A percentile compares a stretch with the other conserved stretches of the same genome.
Conservation (phyloP, 1,140 invertebrate genomes). For the Zelostemma sp. region DNA sequence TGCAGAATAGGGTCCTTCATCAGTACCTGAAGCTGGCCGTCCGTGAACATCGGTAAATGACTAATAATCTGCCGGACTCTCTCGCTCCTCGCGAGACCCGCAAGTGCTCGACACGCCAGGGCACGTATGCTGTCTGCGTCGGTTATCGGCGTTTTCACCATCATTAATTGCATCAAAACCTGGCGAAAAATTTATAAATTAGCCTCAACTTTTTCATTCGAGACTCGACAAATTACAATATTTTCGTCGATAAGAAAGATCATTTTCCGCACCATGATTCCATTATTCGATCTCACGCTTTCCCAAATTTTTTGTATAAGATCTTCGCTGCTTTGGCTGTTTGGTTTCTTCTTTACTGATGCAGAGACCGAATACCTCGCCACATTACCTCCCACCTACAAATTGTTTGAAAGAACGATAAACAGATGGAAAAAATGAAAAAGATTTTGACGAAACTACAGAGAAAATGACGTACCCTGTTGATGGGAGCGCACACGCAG, state of each 20-base stretch:
- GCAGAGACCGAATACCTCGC: constrained; percentile 75
- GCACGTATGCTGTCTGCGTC: constrained; percentile 95
- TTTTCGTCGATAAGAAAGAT: too few species aligned
- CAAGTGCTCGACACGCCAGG: constrained; percentile 91
- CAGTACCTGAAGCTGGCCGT: constrained; percentile 90
- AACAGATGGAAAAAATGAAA: too few species aligned
- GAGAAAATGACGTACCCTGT: constrained; percentile 74
- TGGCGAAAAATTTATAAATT: constrained; percentile 42
- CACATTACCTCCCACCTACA: constrained; percentile 75
- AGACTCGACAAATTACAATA: too few species aligned
- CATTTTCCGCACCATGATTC: constrained; percentile 96
- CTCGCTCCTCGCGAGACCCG: constrained; percentile 91
- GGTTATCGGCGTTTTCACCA: constrained; percentile 93
- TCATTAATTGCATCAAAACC: constrained; percentile 84
- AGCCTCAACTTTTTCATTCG: background rate
- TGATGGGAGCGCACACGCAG: constrained; percentile 92
- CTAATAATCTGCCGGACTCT: constrained; percentile 95
- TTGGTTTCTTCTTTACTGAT: constrained; percentile 81
- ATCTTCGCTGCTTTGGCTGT: constrained; percentile 84
- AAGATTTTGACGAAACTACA: too few species aligned
- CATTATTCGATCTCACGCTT: constrained; percentile 91
- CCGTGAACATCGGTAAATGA: constrained; percentile 94
- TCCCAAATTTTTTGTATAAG: constrained; percentile 94
- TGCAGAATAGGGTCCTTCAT: constrained; percentile 97
- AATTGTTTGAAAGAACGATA: too few species aligned